Percentiles rank a stretch among this genome's conserved stretches.
phyloP scores from a whole-genome alignment of 1,140 invertebrate genomes.

The Dufourea novaeangliae region DNA sequence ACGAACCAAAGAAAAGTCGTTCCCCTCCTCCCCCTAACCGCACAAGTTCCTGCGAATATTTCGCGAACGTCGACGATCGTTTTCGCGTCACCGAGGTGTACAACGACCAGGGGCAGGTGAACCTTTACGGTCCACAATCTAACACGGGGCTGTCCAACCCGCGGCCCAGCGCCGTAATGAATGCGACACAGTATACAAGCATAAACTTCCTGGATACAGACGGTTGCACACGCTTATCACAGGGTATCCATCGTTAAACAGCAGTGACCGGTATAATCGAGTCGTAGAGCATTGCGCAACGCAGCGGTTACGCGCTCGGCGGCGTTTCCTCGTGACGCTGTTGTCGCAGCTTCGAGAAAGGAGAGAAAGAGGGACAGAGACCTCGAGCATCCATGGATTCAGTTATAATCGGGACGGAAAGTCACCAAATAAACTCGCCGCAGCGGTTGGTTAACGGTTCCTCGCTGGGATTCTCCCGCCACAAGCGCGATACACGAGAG shows the following conservation, averaged over 20 bases:
- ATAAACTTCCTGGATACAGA: no score
- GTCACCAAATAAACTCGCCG: conserved; percentile 58
- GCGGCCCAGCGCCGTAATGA: no score
- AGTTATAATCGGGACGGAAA: conserved; percentile 53
- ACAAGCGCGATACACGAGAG: conserved; percentile 54
- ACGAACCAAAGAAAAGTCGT: neutral
- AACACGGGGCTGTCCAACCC: no score
- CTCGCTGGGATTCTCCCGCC: conserved; percentile 35
- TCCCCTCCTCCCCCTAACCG: no score
- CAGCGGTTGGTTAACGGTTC: conserved; percentile 55
- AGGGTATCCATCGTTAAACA: conserved; percentile 29
- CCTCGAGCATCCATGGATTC: conserved; percentile 33
- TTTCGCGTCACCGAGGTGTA: no score
- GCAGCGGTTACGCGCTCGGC: conserved; percentile 53
- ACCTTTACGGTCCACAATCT: no score
- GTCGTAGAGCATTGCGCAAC: conserved; percentile 63
- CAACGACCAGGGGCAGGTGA: no score
- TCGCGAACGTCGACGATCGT: neutral
- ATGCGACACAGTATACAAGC: no score
- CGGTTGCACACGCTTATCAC: neutral
- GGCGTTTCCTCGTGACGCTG: conserved; percentile 23
- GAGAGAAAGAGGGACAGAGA: neutral
- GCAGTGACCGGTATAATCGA: conserved; percentile 54
- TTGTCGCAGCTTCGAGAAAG: conserved; percentile 11
- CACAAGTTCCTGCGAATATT: conserved; percentile 1